Base-by-base conservation (phyloP, 2,113 vertebrate genomes). In the Sterrhoptilus dennistouni region DNA sequence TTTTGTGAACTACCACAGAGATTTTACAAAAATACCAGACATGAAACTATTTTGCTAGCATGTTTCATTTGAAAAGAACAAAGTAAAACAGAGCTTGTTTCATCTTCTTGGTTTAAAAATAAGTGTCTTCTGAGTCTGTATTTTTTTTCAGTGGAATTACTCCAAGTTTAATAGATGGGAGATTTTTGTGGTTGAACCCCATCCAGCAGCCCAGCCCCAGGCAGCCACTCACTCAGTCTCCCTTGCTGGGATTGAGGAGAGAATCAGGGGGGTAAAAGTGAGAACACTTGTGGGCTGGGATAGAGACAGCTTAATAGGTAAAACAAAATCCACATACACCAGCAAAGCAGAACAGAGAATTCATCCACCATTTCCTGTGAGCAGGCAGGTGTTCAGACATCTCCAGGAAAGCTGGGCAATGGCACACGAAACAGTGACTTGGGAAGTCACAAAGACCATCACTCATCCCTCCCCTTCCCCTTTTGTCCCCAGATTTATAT, bases 341-440 rank as follows among this genome's bases (percentile, higher is more conserved):
- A 61, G 40, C 19, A 61, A 60, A 68, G 53, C n/a, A 74, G 61
- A 80, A 28, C 25, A 60, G 53, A 47, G 82, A 36, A 68, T 68
- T 47, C 5, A 54, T 42, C 20, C 31, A 42, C 31, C 19, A 15
- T 11, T 42, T 60, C 31, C 35, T 5, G 0, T 33, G 40, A 49
- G 35, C 68, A 74, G 66, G 14, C 66, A 59, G 53, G 45, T 31
- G 60, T 24, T 60, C 38, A 61, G 31, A 50, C 12, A 24, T 18
- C 40, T 42, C 27, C 40, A 61, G 75, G 15, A 61, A 35, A 68
- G 22, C n/a, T 22, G 12, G 35, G 47, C 22, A 47, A 53, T 1
- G 0, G 7, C 47, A 8, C 0, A 0, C 28, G 35, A 27, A 66
- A 53, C 2, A 5, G 36, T 74, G 76, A 74, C n/a, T 42, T 80